A percentile compares a stretch with the other conserved stretches of the same genome.
These are phyloP conservation scores for Oxyura jamaicensis DNA, from an alignment of 2,113 vertebrate species.

Conservation along the genomic window DNA sequence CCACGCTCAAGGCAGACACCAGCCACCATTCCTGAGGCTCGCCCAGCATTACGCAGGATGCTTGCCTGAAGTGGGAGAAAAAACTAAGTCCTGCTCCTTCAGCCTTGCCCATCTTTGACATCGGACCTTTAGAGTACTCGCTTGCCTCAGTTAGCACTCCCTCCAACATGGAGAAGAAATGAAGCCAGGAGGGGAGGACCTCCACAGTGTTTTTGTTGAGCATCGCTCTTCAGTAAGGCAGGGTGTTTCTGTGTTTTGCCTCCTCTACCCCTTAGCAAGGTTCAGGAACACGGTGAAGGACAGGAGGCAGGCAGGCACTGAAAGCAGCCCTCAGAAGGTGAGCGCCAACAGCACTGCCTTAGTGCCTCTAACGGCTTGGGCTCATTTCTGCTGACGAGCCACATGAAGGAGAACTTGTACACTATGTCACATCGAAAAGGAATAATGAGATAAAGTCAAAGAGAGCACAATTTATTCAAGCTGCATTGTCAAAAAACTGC, in stretches of 20 bases:
- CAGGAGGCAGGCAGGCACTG: background rate
- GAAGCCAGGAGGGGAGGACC: background rate
- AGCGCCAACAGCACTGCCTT: background rate
- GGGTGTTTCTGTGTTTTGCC: background rate
- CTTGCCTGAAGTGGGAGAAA: background rate
- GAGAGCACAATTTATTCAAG: background rate
- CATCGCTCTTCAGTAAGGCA: background rate
- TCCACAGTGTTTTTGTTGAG: fast-evolving
- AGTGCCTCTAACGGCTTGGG: background rate
- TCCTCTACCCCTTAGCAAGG: background rate
- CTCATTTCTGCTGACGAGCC: background rate
- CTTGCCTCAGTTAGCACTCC: background rate
- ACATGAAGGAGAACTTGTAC: background rate
- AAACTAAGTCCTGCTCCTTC: background rate
- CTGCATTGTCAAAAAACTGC: background rate
- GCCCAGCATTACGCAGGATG: background rate
- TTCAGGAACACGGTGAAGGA: fast-evolving
- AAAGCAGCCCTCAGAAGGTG: fast-evolving
- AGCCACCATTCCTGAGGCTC: background rate
- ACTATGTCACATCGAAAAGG: background rate
- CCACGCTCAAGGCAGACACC: background rate
- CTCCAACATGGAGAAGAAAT: background rate
- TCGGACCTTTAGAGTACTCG: background rate
- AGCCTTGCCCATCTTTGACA: background rate
- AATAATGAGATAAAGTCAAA: background rate